These are phyloP conservation scores for Cephus rjabovi DNA, from an alignment of 2,888 invertebrate species.

Conservation along the genomic window DNA sequence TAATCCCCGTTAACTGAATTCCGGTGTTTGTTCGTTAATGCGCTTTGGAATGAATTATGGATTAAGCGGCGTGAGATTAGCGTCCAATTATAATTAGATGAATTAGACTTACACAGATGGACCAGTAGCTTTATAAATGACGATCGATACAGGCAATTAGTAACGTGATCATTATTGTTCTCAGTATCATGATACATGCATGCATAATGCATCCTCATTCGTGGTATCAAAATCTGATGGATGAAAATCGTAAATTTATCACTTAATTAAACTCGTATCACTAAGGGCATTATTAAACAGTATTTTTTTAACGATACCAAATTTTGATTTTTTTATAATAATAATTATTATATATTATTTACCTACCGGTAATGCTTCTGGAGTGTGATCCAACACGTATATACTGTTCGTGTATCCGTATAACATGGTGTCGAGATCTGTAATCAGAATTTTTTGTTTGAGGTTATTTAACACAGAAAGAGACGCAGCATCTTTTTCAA, in stretches of 20 bases:
- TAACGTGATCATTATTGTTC: neutral
- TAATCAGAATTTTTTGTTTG: conserved; percentile 27
- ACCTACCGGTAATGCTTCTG: conserved; percentile 62
- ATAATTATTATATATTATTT: too few relatives aligned
- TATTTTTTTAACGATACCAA: neutral
- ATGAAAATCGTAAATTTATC: neutral
- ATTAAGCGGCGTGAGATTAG: neutral
- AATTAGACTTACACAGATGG: neutral
- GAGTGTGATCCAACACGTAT: conserved; percentile 62
- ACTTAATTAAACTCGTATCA: neutral
- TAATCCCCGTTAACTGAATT: neutral
- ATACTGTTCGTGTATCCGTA: conserved; percentile 64
- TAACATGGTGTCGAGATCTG: conserved; percentile 64
- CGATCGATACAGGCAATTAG: neutral
- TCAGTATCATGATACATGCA: neutral
- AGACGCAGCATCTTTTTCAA: neutral
- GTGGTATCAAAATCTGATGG: neutral
- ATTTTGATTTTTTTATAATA: neutral
- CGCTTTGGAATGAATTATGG: neutral
- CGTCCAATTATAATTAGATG: neutral
- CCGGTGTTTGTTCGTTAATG: neutral
- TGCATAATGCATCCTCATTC: neutral
- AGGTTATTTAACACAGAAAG: neutral
- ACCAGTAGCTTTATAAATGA: neutral
- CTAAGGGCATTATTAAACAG: neutral